Conservation (phyloP, 2,113 vertebrate genomes). For the Oplegnathus fasciatus region DNA sequence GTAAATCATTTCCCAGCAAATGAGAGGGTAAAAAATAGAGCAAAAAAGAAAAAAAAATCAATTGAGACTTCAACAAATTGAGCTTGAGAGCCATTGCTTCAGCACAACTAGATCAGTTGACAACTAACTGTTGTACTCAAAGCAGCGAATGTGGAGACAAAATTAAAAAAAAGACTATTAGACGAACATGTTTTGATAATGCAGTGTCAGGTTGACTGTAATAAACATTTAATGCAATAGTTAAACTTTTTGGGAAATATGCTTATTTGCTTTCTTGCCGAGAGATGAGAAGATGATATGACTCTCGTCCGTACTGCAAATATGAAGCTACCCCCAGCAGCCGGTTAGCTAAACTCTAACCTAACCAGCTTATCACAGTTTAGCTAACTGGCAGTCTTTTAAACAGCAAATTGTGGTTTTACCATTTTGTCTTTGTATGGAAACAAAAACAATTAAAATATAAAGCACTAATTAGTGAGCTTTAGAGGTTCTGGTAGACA, state of each 20-base stretch:
- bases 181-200: neutral
- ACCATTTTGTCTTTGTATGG: no score
- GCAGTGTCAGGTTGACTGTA: no score
- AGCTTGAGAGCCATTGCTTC: slow-evolving; percentile 62
- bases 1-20: slow-evolving; percentile 75
- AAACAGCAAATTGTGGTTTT: no score
- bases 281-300: neutral
- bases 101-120: slow-evolving; percentile 68
- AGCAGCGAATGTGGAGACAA: slow-evolving; percentile 50
- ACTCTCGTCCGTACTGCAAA: neutral
- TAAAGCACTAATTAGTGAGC: neutral
- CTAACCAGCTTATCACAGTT: neutral
- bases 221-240: neutral
- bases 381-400: no score
- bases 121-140: slow-evolving; percentile 55
- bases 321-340: neutral
- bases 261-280: neutral
- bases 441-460: neutral
- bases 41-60: neutral
- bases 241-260: neutral
- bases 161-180: no score
- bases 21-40: slow-evolving; percentile 18
- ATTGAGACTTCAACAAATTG: slow-evolving; percentile 9
- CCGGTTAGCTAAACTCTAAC: neutral
- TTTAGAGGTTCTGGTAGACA: no score